Evolutionary conservation across 2,888 invertebrate genomes (phyloP).

Genomic region (Timema cristinae): DNA sequence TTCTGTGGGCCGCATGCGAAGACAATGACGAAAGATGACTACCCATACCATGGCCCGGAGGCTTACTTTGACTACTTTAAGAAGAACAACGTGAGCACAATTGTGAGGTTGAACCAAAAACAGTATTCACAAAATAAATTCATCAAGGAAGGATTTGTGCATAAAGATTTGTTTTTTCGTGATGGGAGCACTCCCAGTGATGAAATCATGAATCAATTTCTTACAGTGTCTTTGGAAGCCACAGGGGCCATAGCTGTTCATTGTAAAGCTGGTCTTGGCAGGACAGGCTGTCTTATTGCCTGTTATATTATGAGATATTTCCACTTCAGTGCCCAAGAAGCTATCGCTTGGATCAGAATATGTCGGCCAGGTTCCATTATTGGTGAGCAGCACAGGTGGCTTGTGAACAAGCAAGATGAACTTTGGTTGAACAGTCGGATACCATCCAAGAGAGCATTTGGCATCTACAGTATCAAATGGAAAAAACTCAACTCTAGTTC

Average conservation of each 20-base stretch:
- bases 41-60: conserved; percentile 59
- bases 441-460: too few relatives aligned
- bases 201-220: conserved; percentile 71
- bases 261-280: conserved; percentile 90
- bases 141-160: conserved; percentile 71
- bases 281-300: conserved; percentile 85
- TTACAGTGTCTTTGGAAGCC: conserved; percentile 72
- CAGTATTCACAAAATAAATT: conserved; percentile 49
- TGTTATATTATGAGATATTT: conserved; percentile 84
- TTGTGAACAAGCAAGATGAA: conserved; percentile 42
- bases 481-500: too few relatives aligned
- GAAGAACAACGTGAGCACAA: conserved; percentile 72
- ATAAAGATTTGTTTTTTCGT: conserved; percentile 82
- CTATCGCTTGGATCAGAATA: conserved; percentile 84
- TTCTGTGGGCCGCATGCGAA: conserved; percentile 78
- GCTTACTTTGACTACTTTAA: conserved; percentile 83
- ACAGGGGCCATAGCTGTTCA: conserved; percentile 82
- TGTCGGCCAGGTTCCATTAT: conserved; percentile 86
- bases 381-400: conserved; percentile 80
- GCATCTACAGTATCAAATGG: too few relatives aligned
- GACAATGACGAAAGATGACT: conserved; percentile 44
- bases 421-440: conserved; percentile 11
- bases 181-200: conserved; percentile 84
- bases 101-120: conserved; percentile 80
- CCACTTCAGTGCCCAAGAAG: conserved; percentile 73